Base-by-base conservation (phyloP, 1,140 invertebrate species). In the Diprion similis region DNA sequence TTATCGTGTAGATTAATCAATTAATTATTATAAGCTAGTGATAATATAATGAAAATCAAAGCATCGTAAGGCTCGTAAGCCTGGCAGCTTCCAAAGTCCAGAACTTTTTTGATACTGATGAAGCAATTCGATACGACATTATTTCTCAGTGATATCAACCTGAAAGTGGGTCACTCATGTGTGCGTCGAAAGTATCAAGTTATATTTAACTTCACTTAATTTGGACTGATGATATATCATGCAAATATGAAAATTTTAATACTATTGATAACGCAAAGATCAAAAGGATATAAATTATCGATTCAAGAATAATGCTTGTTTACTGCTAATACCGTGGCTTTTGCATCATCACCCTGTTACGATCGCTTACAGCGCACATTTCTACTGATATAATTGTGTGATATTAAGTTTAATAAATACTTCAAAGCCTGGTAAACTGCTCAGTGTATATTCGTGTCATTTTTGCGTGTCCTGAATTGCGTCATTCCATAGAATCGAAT, bases 361-460 rank as follows among this genome's bases (percentile, higher is more conserved):
- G 51, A 59, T 59, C 51, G 51, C 51, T 59, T 59, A 17, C n/a
- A 13, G 9, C 51, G 51, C 51, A 59, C 51, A 59, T 59, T 59
- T 59, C 11, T 59, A 59, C 51, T 17, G 51, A 59, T 59, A 59
- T 59, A 15, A 59, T 59, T 59, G 51, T 59, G 51, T 59, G 51
- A 59, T 59, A 59, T 59, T 59, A 59, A 59, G 51, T 59, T 59
- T 59, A 59, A 59, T 59, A 59, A 59, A 59, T 59, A 59, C 51
- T 17, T 59, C 51, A 59, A 59, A 59, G 51, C 51, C n/a, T 59
- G 51, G 51, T 13, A 59, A 17, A 9, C n/a, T 15, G n/a, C n/a
- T 59, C n/a, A 59, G 11, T 17, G 51, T 17, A 59, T 37, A 37
- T 37, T 37, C 24, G 24, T 37, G 24, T 37, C 1, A 37, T 37